Evolutionary conservation across 53 echinoderm and acorn worm species (phyloP).

Genomic region (Arbacia lixula): DNA sequence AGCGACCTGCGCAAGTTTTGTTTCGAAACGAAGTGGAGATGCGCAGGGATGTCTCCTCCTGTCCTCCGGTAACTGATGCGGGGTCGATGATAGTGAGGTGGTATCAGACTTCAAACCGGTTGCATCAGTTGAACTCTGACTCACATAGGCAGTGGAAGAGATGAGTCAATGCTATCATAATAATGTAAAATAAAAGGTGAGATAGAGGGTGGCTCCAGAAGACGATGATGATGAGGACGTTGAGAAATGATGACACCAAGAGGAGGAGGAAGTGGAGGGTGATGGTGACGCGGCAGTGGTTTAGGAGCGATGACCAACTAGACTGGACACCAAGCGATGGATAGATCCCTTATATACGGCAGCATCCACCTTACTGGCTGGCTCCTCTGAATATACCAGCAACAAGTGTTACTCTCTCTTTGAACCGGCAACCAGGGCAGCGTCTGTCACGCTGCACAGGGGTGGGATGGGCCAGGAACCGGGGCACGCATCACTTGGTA

Average conservation of each 20-base stretch:
- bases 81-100: slow-evolving; percentile 31
- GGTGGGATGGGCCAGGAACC: slow-evolving; percentile 43
- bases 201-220: slow-evolving; percentile 26
- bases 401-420: slow-evolving; percentile 57
- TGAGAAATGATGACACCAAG: background rate
- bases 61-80: slow-evolving; percentile 29
- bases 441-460: background rate
- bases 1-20: no score
- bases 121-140: background rate
- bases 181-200: slow-evolving; percentile 21
- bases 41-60: slow-evolving; percentile 35
- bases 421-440: slow-evolving; percentile 12
- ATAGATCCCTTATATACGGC: slow-evolving; percentile 46
- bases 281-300: no score
- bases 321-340: slow-evolving; percentile 19
- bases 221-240: slow-evolving; percentile 29
- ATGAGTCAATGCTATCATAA: slow-evolving; percentile 41
- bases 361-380: slow-evolving; percentile 5
- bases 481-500: slow-evolving; percentile 41
- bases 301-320: slow-evolving; percentile 16
- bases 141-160: slow-evolving; percentile 9
- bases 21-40: no score
- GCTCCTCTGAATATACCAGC: slow-evolving; percentile 14
- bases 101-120: no score
- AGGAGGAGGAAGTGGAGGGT: background rate